Conservation (phyloP, 2,797 vertebrate species). For the Clarias fuscus region DNA sequence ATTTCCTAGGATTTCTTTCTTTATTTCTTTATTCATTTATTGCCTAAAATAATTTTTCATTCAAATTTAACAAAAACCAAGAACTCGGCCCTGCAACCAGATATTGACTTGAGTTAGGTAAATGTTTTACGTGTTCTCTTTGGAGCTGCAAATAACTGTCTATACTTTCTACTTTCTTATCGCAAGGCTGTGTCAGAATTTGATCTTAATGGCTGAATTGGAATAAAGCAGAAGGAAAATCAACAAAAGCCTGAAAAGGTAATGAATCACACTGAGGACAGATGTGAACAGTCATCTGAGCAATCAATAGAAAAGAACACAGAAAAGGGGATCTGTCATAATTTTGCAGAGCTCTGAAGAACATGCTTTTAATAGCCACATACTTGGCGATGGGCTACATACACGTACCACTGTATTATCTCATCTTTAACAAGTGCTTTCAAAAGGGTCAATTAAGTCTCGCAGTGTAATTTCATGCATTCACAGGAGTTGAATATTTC, state of each 20-base stretch:
- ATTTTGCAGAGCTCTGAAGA: constrained; percentile 61
- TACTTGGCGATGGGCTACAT: constrained; percentile 68
- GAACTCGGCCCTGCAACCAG: constrained; percentile 56
- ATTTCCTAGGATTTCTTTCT: neutral
- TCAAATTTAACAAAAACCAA: constrained; percentile 53
- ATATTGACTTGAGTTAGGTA: constrained; percentile 54
- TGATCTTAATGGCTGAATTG: constrained; percentile 38
- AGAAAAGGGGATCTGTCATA: constrained; percentile 56
- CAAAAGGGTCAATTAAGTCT: constrained; percentile 83
- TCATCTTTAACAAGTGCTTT: constrained; percentile 64
- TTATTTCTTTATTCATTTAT: too few species aligned
- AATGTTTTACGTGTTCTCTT: constrained; percentile 60
- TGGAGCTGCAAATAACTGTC: constrained; percentile 49
- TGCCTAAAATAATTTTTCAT: constrained; percentile 67
- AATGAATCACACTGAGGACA: constrained; percentile 35
- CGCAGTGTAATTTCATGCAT: constrained; percentile 74
- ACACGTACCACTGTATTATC: constrained; percentile 56
- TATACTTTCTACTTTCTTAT: constrained; percentile 48
- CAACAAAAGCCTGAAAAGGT: constrained; percentile 46
- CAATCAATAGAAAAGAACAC: constrained; percentile 47
- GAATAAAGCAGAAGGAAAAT: constrained; percentile 25
- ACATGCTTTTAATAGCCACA: constrained; percentile 66
- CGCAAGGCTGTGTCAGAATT: constrained; percentile 33
- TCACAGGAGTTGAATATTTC: constrained; percentile 69
- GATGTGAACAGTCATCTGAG: constrained; percentile 43